Evolutionary conservation across 2,888 invertebrate species (phyloP), one percentile per base, ranked within the genome.

Genomic region (Plusia festucae): DNA sequence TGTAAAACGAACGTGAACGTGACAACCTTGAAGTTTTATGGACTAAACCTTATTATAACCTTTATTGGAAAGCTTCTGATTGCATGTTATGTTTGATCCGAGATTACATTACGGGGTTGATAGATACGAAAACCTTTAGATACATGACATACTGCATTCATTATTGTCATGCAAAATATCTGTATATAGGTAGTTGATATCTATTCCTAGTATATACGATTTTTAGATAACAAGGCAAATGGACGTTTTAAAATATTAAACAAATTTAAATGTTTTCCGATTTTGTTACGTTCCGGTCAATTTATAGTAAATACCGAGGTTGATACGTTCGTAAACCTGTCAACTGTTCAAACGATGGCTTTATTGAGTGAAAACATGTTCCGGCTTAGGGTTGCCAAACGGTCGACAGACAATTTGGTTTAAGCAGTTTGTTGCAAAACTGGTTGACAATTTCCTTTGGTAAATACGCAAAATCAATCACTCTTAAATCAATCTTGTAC

Each of bases 11-110:
- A 65, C 44, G 27, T 60, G 53, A 57, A 32, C 27, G 60, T 65
- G 70, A 75, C 73, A 82, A 76, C 76, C 81, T 79, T 82, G 75
- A 74, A 65, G 64, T 73, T 76, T 68, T 68, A 64, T 65, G 49
- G 60, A 53, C 32, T 57, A 51, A 52, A 60, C 6, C 34, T 59
- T n/a, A 55, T 55, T 56, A 59, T 40, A 40, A 40, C n/a, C n/a
- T 40, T 34, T 40, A 44, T 63, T 53, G 34, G 22, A 11, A 51
- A 58, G 40, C 20, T 32, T 62, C 44, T 30, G 51, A 60, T 60
- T 52, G 32, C 9, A 15, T 60, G n/a, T 7, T 4, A 32, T 46
- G 18, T 32, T 32, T 5, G 4, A 3, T 20, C 18, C 51, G 44
- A 58, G 46, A 49, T 63, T 51, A 44, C 9, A 53, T 20, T 27